Conservation (phyloP, 2,888 invertebrate species). For the Drosophila ustulata region DNA sequence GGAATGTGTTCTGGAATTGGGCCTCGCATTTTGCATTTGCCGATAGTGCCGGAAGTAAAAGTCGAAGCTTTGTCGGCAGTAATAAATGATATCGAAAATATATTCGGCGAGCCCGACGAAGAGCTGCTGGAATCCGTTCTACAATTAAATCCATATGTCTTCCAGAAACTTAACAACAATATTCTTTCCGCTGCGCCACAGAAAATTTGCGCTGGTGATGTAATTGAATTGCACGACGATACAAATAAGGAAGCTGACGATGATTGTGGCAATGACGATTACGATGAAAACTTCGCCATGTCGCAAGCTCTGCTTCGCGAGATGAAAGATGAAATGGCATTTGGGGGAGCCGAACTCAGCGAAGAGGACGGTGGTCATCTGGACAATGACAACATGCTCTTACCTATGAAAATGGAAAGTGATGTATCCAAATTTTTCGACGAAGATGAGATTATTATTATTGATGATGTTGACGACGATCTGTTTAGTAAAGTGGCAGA, state of each 20-base stretch:
- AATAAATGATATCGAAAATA: constrained; percentile 69
- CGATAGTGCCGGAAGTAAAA: constrained; percentile 67
- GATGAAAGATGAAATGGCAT: constrained; percentile 76
- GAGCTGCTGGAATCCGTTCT: constrained; percentile 60
- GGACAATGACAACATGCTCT: constrained; percentile 35
- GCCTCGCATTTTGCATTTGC: constrained; percentile 58
- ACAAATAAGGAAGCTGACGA: not conserved
- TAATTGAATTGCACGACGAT: constrained; percentile 43
- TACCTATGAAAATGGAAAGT: constrained; percentile 4
- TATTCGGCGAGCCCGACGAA: constrained; percentile 76
- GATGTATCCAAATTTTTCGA: constrained; percentile 32
- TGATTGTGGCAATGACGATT: constrained; percentile 17
- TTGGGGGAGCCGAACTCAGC: constrained; percentile 29
- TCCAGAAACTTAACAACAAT: constrained; percentile 58
- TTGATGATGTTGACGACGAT: constrained; percentile 77
- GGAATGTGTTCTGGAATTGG: not conserved
- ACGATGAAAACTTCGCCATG: constrained; percentile 71
- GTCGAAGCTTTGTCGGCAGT: constrained; percentile 59
- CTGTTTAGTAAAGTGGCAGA: constrained; percentile 70
- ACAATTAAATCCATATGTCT: constrained; percentile 74
- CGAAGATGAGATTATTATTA: constrained; percentile 53
- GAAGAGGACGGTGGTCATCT: constrained; percentile 22
- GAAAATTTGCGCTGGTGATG: constrained; percentile 58
- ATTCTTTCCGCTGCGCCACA: not conserved
- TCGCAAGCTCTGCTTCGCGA: constrained; percentile 80